Conservation (phyloP, 2,113 vertebrate species). For the Cricetomys ansorgei region DNA sequence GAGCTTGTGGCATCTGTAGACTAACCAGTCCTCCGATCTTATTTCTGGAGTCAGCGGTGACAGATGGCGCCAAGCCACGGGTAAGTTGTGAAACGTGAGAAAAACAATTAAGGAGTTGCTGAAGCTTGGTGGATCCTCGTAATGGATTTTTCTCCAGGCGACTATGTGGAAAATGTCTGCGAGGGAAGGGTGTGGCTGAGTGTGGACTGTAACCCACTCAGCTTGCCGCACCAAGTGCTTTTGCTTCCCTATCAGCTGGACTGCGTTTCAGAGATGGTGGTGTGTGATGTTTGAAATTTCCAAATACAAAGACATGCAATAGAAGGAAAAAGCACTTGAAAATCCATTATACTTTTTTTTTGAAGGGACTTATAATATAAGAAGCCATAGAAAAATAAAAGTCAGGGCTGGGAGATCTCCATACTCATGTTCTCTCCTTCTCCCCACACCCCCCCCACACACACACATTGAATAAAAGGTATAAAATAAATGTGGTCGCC, state of each 20-base stretch:
- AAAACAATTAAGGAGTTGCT: constrained; percentile 56
- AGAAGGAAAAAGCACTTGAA: constrained; percentile 31
- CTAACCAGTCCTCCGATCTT: constrained; percentile 20
- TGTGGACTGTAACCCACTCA: background rate
- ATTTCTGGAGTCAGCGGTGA: constrained; percentile 40
- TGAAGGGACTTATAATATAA: background rate
- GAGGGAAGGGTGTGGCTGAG: background rate
- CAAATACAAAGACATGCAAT: background rate
- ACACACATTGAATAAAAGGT: background rate
- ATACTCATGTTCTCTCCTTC: background rate
- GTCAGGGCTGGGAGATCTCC: background rate
- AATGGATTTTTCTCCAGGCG: constrained; percentile 60
- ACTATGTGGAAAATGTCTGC: background rate
- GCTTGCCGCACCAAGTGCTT: background rate
- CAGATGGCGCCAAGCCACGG: background rate
- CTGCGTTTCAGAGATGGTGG: background rate
- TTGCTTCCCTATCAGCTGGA: background rate
- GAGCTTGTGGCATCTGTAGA: background rate
- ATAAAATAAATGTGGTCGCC: background rate
- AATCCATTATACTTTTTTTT: background rate
- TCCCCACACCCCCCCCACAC: too few species aligned
- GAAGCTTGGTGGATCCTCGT: constrained; percentile 54
- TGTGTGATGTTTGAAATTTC: background rate
- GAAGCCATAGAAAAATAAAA: background rate
- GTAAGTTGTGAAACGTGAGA: constrained; percentile 10